Base-by-base conservation (phyloP, 1,140 invertebrate species). In the Coelopa frigida region DNA sequence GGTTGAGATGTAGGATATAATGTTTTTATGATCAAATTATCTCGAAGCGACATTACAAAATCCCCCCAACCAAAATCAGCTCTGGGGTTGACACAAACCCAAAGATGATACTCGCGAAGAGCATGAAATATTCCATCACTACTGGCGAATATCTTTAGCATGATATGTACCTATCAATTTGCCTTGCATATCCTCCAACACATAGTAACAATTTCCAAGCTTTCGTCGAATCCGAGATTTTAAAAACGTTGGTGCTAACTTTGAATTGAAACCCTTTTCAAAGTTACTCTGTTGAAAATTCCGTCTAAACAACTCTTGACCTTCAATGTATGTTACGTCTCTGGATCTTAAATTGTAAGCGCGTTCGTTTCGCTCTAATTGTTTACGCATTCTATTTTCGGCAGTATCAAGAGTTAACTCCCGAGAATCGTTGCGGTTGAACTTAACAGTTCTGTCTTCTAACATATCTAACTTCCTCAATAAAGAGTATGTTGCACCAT, bases 341-440 rank as follows among this genome's bases (percentile, higher is more conserved):
- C 39, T 22, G n/a, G 39, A 42, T n/a, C 39, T 17, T n/a, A 42
- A 29, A 18, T 42, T 42, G 15, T 42, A 42, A 7, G n/a, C 18
- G 17, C 23, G 20, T 17, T 24, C 39, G 29, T 42, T 42, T 18
- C 37, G 14, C n/a, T 38, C 37, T 15, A 12, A 20, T 20, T 38
- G 37, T 38, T 38, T 38, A 12, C 12, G n/a, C 37, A 38, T 38
- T n/a, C 37, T 22, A n/a, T 38, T 20, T 4, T 12, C 37, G 24
- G 37, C 37, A n/a, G n/a, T 38, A 18, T 8, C 4, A 3, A 11
- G 14, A 8, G 24, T 20, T n/a, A 38, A 22, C 14, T 38, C 14
- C 11, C 21, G n/a, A 5, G 37, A 38, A 38, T 38, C 17, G 6
- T 38, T 20, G 7, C 37, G 14, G 14, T 20, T 20, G 17, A 38